Base-by-base conservation (phyloP, 2,113 vertebrate genomes). In the Pithys albifrons region DNA sequence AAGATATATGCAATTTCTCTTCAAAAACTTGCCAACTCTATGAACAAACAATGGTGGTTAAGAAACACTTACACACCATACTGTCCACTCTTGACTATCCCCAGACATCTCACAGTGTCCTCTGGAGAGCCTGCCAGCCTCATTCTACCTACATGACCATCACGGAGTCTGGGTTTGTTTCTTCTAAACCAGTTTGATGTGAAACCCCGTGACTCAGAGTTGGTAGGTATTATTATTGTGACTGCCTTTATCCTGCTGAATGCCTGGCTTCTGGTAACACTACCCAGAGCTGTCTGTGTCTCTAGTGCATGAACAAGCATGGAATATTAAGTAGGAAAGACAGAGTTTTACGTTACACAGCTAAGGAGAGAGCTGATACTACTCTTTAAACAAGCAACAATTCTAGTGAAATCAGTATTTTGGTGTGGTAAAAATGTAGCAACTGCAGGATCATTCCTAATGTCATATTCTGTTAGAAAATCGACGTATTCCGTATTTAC, bases 71-170 rank as follows among this genome's bases (percentile, higher is more conserved):
- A 14, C 0, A 6, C 46, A n/a, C 37, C 65, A 29, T 29, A 37
- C 13, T 9, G 16, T 3, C 3, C 3, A 18, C 46, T 22, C 25
- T 39, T 7, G 39, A 48, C 39, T 23, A 4, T 8, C 41, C 67
- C 8, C 1, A 19, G 49, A 41, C 7, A 27, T 5, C 1, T 7
- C 1, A 14, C 1, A 2, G 52, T 1, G 2, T 31, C n/a, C 17
- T 54, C 37, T 7, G 18, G n/a, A 72, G 16, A 31, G 11, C 12
- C 37, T 51, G 23, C 29, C 45, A 51, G 39, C 0, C 1, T 65
- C 25, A 4, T 14, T 23, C 24, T 41, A 49, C 14, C 14, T 20
- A 3, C 22, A 4, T 3, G 4, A 37, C 3, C 28, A 19, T 6
- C 0, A 0, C 1, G 2, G 3, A 37, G 11, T 27, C 46, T 0